These are phyloP conservation scores for Tyrannus savana DNA, from an alignment of 2,113 vertebrate genomes.

Conservation along the genomic window DNA sequence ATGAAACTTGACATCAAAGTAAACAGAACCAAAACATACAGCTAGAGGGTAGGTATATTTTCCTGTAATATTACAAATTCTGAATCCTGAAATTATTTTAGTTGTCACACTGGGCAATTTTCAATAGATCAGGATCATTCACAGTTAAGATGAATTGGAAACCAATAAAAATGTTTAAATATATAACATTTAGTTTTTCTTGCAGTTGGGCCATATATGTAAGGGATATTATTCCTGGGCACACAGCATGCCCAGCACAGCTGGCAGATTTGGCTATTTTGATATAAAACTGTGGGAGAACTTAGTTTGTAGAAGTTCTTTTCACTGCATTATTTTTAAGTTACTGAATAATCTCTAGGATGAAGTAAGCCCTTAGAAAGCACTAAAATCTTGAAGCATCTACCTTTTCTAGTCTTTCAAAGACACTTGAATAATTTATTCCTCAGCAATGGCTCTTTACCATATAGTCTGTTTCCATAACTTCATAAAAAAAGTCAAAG, in stretches of 20 bases:
- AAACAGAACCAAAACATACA: constrained; percentile 54
- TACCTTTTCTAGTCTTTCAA: background rate
- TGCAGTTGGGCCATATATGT: background rate
- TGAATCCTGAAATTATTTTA: background rate
- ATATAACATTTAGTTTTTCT: background rate
- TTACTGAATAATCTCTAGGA: background rate
- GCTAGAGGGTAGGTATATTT: background rate
- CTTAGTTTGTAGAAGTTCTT: background rate
- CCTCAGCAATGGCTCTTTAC: background rate
- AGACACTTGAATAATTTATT: background rate
- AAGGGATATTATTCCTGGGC: background rate
- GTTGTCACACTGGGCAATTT: background rate
- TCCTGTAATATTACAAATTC: background rate
- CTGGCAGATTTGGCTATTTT: background rate
- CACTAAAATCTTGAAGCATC: background rate
- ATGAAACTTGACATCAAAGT: constrained; percentile 58
- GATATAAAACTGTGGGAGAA: background rate
- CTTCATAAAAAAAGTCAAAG: background rate
- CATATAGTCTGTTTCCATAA: background rate
- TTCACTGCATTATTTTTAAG: background rate
- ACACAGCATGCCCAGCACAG: background rate
- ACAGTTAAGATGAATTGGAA: background rate
- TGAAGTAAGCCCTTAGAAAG: background rate
- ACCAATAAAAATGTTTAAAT: background rate
- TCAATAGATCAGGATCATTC: background rate